Conservation (phyloP, 2,888 invertebrate genomes). For the Dendrolimus houi region DNA sequence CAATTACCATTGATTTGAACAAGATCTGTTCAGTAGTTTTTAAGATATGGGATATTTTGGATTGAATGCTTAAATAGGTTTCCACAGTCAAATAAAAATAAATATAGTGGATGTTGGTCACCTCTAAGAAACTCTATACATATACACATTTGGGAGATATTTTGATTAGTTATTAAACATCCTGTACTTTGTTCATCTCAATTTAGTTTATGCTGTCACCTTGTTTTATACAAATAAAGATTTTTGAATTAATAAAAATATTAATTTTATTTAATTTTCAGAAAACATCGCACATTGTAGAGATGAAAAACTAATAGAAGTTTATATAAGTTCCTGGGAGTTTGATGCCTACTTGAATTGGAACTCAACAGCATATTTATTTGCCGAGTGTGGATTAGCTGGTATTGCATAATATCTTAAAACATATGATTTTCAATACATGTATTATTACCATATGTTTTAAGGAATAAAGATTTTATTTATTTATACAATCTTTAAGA, state of each 20-base stretch:
- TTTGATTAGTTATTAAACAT: not conserved
- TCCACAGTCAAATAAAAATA: no score
- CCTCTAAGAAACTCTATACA: no score
- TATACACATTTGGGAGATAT: no score
- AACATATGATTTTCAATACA: no score
- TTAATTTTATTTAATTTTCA: slow-evolving; percentile 32
- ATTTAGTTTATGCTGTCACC: not conserved
- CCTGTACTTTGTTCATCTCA: not conserved
- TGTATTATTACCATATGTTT: no score
- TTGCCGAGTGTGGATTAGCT: slow-evolving; percentile 52
- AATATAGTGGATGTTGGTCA: no score
- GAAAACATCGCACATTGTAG: slow-evolving; percentile 66
- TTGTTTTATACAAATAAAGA: not conserved
- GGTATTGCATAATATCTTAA: slow-evolving; percentile 21
- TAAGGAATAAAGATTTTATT: no score
- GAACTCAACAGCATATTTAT: slow-evolving; percentile 47
- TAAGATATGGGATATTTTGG: no score
- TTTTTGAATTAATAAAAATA: not conserved
- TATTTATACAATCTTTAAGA: no score
- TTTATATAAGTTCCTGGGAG: slow-evolving; percentile 60
- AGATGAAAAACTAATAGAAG: slow-evolving; percentile 52
- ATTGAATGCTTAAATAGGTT: no score
- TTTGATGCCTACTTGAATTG: slow-evolving; percentile 41
- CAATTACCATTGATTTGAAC: no score
- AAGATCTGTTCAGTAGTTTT: no score